Evolutionary conservation across 2,113 vertebrate species (phyloP).

Genomic region (Peucedramus taeniatus): DNA sequence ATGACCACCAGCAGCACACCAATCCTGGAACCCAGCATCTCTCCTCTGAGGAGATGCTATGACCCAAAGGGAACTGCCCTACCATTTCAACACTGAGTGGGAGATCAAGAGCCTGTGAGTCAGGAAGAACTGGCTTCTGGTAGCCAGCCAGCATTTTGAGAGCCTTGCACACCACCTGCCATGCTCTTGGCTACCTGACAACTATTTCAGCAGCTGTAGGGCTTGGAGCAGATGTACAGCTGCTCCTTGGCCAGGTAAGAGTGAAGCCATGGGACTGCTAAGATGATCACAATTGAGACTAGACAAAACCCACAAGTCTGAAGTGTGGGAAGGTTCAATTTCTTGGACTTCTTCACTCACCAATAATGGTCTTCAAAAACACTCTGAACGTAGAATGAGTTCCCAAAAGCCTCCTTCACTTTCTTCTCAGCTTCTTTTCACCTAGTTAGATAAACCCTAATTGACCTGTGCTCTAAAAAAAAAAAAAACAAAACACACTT

Average conservation of each 20-base stretch:
- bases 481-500: no score
- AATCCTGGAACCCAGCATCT: not conserved
- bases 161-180: not conserved
- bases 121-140: not conserved
- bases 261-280: not conserved
- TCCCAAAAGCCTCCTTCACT: not conserved
- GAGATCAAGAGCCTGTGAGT: not conserved
- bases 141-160: not conserved
- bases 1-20: not conserved
- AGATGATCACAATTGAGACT: not conserved
- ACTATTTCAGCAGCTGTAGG: not conserved
- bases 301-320: not conserved
- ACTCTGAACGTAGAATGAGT: not conserved
- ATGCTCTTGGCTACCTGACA: rapidly evolving
- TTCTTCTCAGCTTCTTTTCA: not conserved
- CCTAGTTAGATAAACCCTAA: not conserved
- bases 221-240: not conserved
- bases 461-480: not conserved
- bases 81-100: not conserved
- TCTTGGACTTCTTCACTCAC: not conserved
- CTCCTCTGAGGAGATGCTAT: not conserved
- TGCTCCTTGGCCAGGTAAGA: not conserved
- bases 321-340: not conserved
- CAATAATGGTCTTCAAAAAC: not conserved
- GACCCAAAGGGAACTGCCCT: not conserved